These are phyloP conservation scores for Adineta ricciae DNA, from an alignment of 2,888 invertebrate species.

Conservation along the genomic window DNA sequence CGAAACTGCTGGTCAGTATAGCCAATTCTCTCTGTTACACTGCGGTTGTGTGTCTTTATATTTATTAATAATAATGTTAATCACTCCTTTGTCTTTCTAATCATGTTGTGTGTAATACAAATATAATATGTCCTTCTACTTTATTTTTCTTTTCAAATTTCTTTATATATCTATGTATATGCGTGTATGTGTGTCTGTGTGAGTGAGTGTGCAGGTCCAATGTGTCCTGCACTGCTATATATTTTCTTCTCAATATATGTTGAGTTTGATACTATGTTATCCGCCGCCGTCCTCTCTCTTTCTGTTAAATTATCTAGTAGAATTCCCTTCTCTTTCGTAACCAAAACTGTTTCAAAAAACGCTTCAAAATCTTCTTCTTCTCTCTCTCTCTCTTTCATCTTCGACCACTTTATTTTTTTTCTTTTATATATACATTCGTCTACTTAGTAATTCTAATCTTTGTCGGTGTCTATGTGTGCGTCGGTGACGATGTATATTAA, in stretches of 20 bases:
- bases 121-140: background rate
- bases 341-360: background rate
- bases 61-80: background rate
- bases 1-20: background rate
- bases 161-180: background rate
- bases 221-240: background rate
- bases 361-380: too few relatives aligned
- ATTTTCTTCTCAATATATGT: background rate
- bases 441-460: background rate
- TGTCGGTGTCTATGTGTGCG: conserved; percentile 5
- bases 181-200: too few relatives aligned
- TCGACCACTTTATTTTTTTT: background rate
- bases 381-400: background rate
- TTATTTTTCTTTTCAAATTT: background rate
- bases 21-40: background rate
- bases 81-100: background rate
- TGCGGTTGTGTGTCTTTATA: background rate
- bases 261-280: background rate
- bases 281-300: background rate
- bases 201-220: background rate
- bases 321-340: background rate
- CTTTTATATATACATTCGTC: background rate
- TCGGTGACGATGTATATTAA: conserved; percentile 13
- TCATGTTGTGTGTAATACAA: conserved; percentile 1
- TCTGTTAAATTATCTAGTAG: background rate